These are phyloP conservation scores for Ceratoteleas bidentatus DNA, from an alignment of 1,140 invertebrate species.

Conservation along the genomic window DNA sequence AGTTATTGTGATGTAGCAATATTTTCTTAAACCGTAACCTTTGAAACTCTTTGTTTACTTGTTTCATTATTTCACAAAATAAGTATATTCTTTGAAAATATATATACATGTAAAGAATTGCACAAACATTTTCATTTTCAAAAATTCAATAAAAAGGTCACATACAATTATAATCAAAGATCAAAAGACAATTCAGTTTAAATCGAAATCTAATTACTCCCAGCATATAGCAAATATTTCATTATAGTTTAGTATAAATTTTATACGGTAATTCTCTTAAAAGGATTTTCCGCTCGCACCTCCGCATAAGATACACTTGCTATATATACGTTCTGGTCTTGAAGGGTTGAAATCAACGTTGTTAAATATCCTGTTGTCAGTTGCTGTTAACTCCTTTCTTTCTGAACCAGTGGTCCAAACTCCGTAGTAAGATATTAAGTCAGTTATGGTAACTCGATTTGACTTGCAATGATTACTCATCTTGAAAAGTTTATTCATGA, in stretches of 20 bases:
- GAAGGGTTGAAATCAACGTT: conserved; percentile 35
- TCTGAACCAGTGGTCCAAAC: conserved; percentile 43
- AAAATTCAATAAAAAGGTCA: too few relatives aligned
- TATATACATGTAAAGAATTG: too few relatives aligned
- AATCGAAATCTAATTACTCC: too few relatives aligned
- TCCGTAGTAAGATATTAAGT: conserved; percentile 47
- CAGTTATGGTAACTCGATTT: conserved; percentile 44
- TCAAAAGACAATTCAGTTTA: too few relatives aligned
- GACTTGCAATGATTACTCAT: conserved; percentile 34
- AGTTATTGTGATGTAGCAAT: too few relatives aligned
- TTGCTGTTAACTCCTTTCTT: conserved; percentile 43
- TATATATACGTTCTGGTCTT: conserved; percentile 17
- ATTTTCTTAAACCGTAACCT: too few relatives aligned
- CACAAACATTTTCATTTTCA: too few relatives aligned
- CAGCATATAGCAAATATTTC: conserved; percentile 7
- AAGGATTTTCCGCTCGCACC: conserved; percentile 9
- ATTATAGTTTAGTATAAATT: conserved; percentile 3
- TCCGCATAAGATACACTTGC: conserved; percentile 12
- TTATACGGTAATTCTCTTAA: conserved; percentile 16
- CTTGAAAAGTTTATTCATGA: conserved; percentile 41
- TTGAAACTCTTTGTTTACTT: too few relatives aligned
- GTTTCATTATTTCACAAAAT: background rate
- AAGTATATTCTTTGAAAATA: background rate
- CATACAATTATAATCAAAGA: too few relatives aligned
- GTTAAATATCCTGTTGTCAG: conserved; percentile 43